Evolutionary conservation across 1,140 invertebrate genomes (phyloP), one percentile per base, ranked within the genome.

Genomic region (Caenorhabditis remanei): DNA sequence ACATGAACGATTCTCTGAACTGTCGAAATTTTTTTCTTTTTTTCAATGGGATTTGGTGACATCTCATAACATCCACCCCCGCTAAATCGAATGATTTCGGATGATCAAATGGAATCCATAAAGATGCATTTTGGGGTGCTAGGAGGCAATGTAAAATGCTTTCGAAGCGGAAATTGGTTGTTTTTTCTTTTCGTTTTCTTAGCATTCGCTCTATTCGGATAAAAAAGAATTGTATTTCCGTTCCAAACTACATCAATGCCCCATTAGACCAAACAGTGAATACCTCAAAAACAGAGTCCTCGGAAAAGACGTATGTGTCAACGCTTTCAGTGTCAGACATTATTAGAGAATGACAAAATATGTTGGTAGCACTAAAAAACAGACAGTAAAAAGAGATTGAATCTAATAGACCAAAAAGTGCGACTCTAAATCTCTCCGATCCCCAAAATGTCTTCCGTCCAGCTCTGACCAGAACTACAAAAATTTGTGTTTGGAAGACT

Each of bases 271-370:
- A 11, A 40, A 19, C 19, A 14, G 55, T 63, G 41, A n/a, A 43
- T 46, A 71, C 65, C 41, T 71, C 65, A 19, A 71, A 71, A 14
- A 71, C 65, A 13, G 65, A 71, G 19, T 71, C 65, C 8, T 71
- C 40, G 11, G 65, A 71, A 16, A 71, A 71, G 19, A 8, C 65
- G 16, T 32, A 71, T 2, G 61, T 65, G 11, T 71, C 65, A 71
- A 40, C 14, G 9, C 41, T 46, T 71, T 46, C 65, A 46, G 16
- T 16, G 8, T 46, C 41, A 19, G 65, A 71, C 65, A 46, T 43
- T 8, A 7, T 40, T 43, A 7, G 32, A 40, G 13, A 41, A 40
- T 65, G 19, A 63, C 4, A 32, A 7, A 32, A 32, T 32, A 32
- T 32, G 32, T 32, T 53, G 40, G 41, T 7, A 71, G 46, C 0